These are phyloP conservation scores for Trididemnum clinides DNA, from an alignment of 23 tunicate species.

Conservation along the genomic window DNA sequence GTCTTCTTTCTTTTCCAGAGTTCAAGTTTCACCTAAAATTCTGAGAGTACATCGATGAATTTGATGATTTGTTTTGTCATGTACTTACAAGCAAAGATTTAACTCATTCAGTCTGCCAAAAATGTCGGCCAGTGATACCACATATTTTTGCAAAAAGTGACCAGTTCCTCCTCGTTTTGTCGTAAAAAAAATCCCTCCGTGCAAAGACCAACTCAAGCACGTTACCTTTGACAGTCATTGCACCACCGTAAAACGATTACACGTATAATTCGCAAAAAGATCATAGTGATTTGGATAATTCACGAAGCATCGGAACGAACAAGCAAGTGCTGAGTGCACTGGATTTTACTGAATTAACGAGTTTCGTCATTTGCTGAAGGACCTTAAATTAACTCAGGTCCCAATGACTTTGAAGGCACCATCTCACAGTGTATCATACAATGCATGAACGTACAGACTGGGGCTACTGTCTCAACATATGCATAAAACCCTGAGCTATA, in stretches of 20 bases:
- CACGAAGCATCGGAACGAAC: slow-evolving; percentile 31
- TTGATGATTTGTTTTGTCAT: slow-evolving; percentile 36
- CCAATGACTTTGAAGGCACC: slow-evolving; percentile 39
- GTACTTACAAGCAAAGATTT: slow-evolving; percentile 42
- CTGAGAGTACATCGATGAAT: slow-evolving; percentile 31
- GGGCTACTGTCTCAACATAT: slow-evolving; percentile 8
- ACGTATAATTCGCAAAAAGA: too few species aligned
- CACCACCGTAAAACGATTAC: slow-evolving; percentile 35
- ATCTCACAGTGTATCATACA: slow-evolving; percentile 42
- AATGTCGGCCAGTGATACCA: slow-evolving; percentile 40
- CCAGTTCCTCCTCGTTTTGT: slow-evolving; percentile 27
- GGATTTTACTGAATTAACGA: slow-evolving; percentile 38
- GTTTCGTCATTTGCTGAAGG: slow-evolving; percentile 26
- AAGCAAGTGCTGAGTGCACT: slow-evolving; percentile 46
- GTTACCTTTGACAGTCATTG: slow-evolving; percentile 13
- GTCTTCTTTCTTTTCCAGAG: slow-evolving; percentile 30
- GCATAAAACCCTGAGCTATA: slow-evolving; percentile 45
- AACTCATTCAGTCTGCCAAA: slow-evolving; percentile 38
- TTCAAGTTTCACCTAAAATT: too few species aligned
- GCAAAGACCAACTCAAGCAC: slow-evolving; percentile 35
- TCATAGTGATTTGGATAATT: slow-evolving; percentile 20
- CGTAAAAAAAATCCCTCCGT: slow-evolving; percentile 3
- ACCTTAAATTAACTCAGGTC: slow-evolving; percentile 23
- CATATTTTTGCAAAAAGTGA: slow-evolving; percentile 27
- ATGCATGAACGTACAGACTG: slow-evolving; percentile 52